Evolutionary conservation across 1,140 invertebrate species (phyloP), one percentile per base, ranked within the genome.

Genomic region (Drosophila pectinifera): DNA sequence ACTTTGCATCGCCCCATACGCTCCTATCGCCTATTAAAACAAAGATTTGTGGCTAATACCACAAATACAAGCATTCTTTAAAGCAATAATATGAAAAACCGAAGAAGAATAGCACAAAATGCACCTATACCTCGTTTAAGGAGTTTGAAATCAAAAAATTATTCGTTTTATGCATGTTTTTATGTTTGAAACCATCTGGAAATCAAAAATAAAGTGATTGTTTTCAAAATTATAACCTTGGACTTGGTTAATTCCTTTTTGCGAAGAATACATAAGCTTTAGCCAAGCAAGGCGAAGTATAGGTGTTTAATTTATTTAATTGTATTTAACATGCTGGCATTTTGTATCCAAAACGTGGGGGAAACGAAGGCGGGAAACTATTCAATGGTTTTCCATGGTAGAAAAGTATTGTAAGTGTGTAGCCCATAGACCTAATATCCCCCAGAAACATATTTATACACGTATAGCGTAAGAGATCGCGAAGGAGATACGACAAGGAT

Each of bases 381-480:
- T 86, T 65, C 48, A 86, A 86, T 86, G 83, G 84, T 83, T 83
- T 86, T 67, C 73, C 31, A 36, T 11, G 28, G 28, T 65, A 65
- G 51, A 58, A 53, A 18, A 36, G 49, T 53, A 38, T 38, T 6
- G 42, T 80, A 86, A 86, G 78, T 63, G 62, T 56, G 74, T 61
- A 73, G 41, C 58, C 58, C 49, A 57, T 57, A 78, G 61, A 46
- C 41, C 48, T 61, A 59, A 28, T 22, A 49, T 20, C 46, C 31
- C 65, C 61, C 58, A 63, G 31, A 53, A 70, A 46, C 46, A 77
- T 48, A 73, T 58, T 73, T 69, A 72, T 72, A 70, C 46, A 77
- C 54, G 53, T 74, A 61, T 42, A 61, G 57, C 63, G 56, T 54
- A 51, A 81, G 45, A 48, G 42, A 59, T 55, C 57, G 72, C 58